phyloP scores from a whole-genome alignment of 2,888 invertebrate genomes.

The Napeogenes inachia region DNA sequence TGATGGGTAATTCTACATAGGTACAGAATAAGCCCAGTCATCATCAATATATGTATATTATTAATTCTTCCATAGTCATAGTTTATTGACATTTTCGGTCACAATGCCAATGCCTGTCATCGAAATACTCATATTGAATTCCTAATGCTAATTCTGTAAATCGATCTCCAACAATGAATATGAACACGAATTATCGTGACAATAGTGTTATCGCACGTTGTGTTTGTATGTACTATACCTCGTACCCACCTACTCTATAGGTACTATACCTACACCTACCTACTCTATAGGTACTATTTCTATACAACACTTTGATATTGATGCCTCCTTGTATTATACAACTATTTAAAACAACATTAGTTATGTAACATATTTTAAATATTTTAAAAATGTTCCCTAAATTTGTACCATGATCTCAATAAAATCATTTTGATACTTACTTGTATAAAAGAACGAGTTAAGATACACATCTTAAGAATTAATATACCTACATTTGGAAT shows the following conservation, averaged over 20 bases:
- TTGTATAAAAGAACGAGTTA: too few species aligned
- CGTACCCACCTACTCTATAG: not conserved
- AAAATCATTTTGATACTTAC: too few species aligned
- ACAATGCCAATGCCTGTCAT: not conserved
- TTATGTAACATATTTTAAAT: too few species aligned
- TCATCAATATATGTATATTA: not conserved
- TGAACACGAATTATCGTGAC: constrained; percentile 34
- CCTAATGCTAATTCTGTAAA: constrained; percentile 21
- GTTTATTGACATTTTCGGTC: not conserved
- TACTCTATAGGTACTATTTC: not conserved
- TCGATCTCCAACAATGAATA: constrained; percentile 9
- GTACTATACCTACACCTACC: not conserved
- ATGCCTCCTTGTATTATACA: too few species aligned
- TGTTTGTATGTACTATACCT: too few species aligned
- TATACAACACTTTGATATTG: not conserved
- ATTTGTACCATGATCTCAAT: too few species aligned
- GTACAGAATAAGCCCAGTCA: too few species aligned
- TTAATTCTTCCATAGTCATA: not conserved
- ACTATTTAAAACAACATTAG: too few species aligned
- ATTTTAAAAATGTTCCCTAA: too few species aligned
- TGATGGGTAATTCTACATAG: too few species aligned
- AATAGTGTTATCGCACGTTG: not conserved
- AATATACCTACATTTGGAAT: too few species aligned
- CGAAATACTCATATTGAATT: constrained; percentile 17
- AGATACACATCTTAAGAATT: too few species aligned